Base-by-base conservation (phyloP, 2,888 invertebrate genomes). In the Plebejus anna region DNA sequence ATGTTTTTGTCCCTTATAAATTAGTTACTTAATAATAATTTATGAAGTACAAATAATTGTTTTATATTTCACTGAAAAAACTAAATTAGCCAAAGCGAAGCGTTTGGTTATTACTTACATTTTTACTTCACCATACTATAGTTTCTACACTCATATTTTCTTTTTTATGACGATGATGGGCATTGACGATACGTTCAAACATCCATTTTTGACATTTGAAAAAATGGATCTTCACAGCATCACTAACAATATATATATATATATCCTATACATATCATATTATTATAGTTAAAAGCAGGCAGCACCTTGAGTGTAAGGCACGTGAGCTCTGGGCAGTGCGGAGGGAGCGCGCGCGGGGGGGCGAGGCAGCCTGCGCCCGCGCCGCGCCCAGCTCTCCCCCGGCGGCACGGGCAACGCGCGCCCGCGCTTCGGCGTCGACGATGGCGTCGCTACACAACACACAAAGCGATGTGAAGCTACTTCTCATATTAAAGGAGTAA, bases 281-380 rank as follows among this genome's bases (percentile, higher is more conserved):
- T 42, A 42, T 7, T 55, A 59, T 59, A 13, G 38, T 28, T 70
- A 42, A 59, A 7, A 75, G 11, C 76, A 66, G 9, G 28, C 66
- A 80, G 81, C 81, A 91, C 92, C 92, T 81, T 90, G 86, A 86
- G 87, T 85, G 88, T 92, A 93, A 94, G 93, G 93, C 93, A 94
- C 92, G 86, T 90, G 82, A 81, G 89, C 84, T 84, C 83, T 83
- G 78, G 85, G 82, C 47, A 80, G 81, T 77, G 82, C 82, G 76
- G 84, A 79, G 85, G 83, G 80, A 84, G 79, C 87, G 82, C 79
- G 79, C 79, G 86, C 81, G 77, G 91, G 90, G 32, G 91, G 93
- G 70, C 89, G 90, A 11, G 93, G 91, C 77, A 92, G 83, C 51
- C 94, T 89, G 9, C 94, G 89, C 3, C 87, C 87, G 78, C 92